Percentiles rank a stretch among this genome's conserved stretches.
Conservation (phyloP, 2,888 invertebrate genomes). For the Corbicula japonica region DNA sequence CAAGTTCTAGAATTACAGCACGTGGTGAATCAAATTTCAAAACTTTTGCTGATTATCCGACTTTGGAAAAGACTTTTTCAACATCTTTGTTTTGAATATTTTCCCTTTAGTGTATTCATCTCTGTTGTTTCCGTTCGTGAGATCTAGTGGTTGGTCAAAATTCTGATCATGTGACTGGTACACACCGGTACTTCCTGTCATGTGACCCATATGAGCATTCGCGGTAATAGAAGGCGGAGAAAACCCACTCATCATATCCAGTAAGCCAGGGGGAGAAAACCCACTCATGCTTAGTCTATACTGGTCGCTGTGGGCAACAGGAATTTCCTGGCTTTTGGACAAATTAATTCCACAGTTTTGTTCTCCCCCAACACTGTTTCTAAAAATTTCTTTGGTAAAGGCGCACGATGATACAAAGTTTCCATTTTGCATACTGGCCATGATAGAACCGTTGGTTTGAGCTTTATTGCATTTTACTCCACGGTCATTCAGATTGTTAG, state of each 20-base stretch:
- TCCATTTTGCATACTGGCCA: slow-evolving; percentile 17
- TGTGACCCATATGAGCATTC: slow-evolving; percentile 36
- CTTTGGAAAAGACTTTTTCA: slow-evolving; percentile 57
- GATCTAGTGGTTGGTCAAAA: slow-evolving; percentile 67
- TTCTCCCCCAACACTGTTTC: slow-evolving; percentile 8
- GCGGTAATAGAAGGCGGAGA: slow-evolving; percentile 26
- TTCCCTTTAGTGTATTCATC: slow-evolving; percentile 65
- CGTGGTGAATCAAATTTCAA: no score
- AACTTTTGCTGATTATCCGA: slow-evolving; percentile 26
- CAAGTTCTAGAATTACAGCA: no score
- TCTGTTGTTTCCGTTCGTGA: slow-evolving; percentile 56
- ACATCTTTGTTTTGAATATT: slow-evolving; percentile 67
- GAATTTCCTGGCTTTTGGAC: slow-evolving; percentile 17
- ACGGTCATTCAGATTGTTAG: slow-evolving; percentile 16
- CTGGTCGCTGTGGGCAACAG: slow-evolving; percentile 27
- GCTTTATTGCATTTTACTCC: slow-evolving; percentile 7
- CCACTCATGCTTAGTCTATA: slow-evolving; percentile 24
- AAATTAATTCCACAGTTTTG: neutral
- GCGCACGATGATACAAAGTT: slow-evolving; percentile 14
- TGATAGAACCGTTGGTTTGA: slow-evolving; percentile 34
- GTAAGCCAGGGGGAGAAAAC: slow-evolving; percentile 15
- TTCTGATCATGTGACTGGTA: slow-evolving; percentile 37
- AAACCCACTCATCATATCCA: slow-evolving; percentile 23
- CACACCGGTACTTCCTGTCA: slow-evolving; percentile 18
- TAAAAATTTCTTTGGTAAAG: slow-evolving; percentile 15